Percentiles rank a stretch among this genome's conserved stretches.
phyloP scores from a whole-genome alignment of 2,888 invertebrate species.

The Ramazzottius varieornatus region DNA sequence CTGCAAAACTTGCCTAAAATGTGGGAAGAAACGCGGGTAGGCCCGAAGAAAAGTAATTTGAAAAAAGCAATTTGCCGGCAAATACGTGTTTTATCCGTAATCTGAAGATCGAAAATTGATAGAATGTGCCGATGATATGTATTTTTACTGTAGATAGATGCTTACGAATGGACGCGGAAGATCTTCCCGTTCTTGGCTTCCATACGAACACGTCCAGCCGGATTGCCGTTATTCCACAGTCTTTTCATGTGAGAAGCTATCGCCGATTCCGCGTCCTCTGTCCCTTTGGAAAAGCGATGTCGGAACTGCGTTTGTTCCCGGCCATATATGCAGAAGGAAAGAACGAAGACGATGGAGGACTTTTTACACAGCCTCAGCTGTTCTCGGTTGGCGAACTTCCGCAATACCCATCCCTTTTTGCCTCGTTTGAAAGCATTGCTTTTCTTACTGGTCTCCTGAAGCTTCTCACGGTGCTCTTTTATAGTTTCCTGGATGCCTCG shows the following conservation, averaged over 20 bases:
- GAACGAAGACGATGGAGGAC: neutral
- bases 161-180: neutral
- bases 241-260: neutral
- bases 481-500: neutral
- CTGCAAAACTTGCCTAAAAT: neutral
- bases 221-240: neutral
- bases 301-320: neutral
- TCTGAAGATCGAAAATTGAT: no score
- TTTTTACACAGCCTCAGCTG: neutral
- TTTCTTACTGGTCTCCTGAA: neutral
- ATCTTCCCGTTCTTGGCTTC: neutral
- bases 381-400: neutral
- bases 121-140: no score
- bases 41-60: no score
- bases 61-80: no score
- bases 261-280: neutral
- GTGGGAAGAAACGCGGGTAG: no score
- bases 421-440: neutral
- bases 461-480: neutral
- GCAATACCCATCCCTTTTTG: neutral
- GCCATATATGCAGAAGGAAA: neutral
- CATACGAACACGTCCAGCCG: neutral
- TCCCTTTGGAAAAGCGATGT: neutral
- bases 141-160: neutral
- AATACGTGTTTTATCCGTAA: no score